Evolutionary conservation across 1,140 invertebrate genomes (phyloP), one percentile per base, ranked within the genome.

Genomic region (Dryas iulia): DNA sequence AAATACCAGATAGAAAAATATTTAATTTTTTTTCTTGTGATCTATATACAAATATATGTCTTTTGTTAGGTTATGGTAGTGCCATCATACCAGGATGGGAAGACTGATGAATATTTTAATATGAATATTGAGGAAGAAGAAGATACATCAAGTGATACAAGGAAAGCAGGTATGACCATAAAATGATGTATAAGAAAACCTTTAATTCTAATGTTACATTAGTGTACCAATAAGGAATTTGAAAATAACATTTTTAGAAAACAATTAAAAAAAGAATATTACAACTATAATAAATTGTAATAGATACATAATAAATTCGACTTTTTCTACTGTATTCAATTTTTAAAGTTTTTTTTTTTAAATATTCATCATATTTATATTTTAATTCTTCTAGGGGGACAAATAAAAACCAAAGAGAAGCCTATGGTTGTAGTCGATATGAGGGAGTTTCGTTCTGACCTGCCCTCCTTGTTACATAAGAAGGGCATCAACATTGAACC

Each of bases 371-470:
- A n/a, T n/a, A n/a, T n/a, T n/a, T n/a, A n/a, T n/a, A n/a, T n/a
- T n/a, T n/a, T n/a, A n/a, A n/a, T n/a, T n/a, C 7, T 14, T 71
- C 39, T 65, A 90, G 88, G 92, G 56, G 91, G 92, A 10, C 89
- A 91, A 84, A 73, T 89, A 47, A 63, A 76, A 73, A 80, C 56
- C 64, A 89, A 85, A 56, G 90, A 92, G 53, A 92, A 92, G 26
- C 93, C 94, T 1, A 85, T 95, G 81, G 92, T 99, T 11, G 97
- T 99, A 77, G 98, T 99, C 21, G 99, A 99, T 89, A 98, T 99
- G 96, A 94, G 99, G 82, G 99, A 99, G 92, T 99, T 99, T 86
- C 94, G 98, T 56, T 98, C 98, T 71, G 98, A 99, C 87, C 92
- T 99, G 14, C 99, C 99, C 0, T 96, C 97, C 5, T 92, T 99